These are phyloP conservation scores for Phalacrocorax carbo DNA, from an alignment of 2,113 vertebrate species.

Conservation along the genomic window DNA sequence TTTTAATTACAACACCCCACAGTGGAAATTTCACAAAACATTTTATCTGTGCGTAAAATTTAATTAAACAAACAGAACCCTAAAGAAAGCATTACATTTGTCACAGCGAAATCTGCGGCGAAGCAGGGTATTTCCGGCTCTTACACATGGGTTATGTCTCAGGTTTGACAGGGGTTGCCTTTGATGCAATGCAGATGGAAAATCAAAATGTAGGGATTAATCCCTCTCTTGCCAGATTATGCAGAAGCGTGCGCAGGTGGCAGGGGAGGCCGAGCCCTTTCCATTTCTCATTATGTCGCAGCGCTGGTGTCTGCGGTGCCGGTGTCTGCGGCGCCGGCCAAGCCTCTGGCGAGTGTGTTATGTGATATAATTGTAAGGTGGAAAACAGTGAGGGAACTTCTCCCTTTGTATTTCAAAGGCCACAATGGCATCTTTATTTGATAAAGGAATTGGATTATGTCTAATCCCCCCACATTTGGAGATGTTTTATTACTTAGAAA, in stretches of 20 bases:
- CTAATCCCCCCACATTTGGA: constrained; percentile 4
- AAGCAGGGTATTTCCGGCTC: background rate
- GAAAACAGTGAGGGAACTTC: constrained; percentile 11
- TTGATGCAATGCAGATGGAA: constrained; percentile 43
- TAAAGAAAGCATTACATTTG: background rate
- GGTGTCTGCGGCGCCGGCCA: background rate
- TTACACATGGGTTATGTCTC: background rate
- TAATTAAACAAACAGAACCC: background rate
- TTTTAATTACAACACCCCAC: constrained; percentile 33
- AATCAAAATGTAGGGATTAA: constrained; percentile 20
- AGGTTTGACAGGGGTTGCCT: background rate
- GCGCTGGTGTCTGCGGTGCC: background rate
- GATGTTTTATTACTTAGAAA: constrained; percentile 46
- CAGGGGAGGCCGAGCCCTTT: constrained; percentile 1
- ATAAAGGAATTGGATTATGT: constrained; percentile 62
- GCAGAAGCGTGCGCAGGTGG: constrained; percentile 35
- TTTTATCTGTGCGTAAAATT: constrained; percentile 2
- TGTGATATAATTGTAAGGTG: constrained; percentile 13
- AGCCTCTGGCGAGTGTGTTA: background rate
- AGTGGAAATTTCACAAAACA: background rate
- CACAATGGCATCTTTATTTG: constrained; percentile 56
- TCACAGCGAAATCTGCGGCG: background rate
- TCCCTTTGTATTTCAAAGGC: constrained; percentile 34
- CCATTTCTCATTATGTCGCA: background rate
- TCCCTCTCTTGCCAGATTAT: background rate